Base-by-base conservation (phyloP, 2,888 invertebrate genomes). In the Ferdinandea cuprea region DNA sequence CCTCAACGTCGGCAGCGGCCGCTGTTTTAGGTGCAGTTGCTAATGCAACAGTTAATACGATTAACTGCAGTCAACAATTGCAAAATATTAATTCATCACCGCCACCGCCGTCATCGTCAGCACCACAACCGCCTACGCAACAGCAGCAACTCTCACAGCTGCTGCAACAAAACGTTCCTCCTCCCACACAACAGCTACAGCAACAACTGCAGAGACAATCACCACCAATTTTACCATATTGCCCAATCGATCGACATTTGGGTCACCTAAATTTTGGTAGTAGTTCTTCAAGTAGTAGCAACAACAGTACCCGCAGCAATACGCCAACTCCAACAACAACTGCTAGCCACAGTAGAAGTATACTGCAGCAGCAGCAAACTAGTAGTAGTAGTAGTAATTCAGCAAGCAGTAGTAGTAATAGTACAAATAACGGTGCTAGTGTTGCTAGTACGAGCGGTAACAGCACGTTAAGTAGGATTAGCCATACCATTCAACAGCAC, bases 241-340 rank as follows among this genome's bases (percentile, higher is more conserved):
- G 83, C 78, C 58, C 73, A 83, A 83, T 83, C 83, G 83, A 83
- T 78, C 78, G 83, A 85, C 90, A 89, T 89, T 89, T 90, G 87
- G 89, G 90, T 88, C 90, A 90, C 87, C 89, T 89, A 85, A 88
- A 89, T 89, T 89, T 86, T 85, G 88, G 87, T 88, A 87, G 89
- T 87, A 88, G 87, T 87, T 85, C 87, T 85, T 84, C 40, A 69
- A 58, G 65, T 63, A 84, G 44, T 44, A 65, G 35, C 72, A 56
- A 63, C 68, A 84, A 30, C 48, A 76, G 52, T 21, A 74, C 63
- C 61, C 84, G 86, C 79, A 87, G 87, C 85, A 88, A 86, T 81
- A 87, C 88, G 74, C 86, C 88, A 87, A 86, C 88, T 85, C 89
- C 89, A 63, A 81, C 89, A 88, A 85, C 89, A 88, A 87, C 88